Evolutionary conservation across 1,140 invertebrate species (phyloP), one percentile per base, ranked within the genome.

Genomic region (Hypothenemus hampei): DNA sequence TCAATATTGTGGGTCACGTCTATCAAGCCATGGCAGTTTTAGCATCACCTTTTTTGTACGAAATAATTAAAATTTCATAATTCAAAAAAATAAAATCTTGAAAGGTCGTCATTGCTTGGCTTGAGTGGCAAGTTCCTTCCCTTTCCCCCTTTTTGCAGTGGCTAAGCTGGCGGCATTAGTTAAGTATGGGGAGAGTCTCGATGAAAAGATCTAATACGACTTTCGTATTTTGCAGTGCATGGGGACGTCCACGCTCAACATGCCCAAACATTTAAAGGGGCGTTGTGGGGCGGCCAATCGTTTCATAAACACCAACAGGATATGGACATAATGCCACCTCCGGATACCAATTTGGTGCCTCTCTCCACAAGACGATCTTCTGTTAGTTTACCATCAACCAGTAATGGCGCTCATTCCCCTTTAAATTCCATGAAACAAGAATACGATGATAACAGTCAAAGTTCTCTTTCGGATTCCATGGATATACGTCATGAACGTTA

Each of bases 401-500:
- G 57, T 43, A 64, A 66, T 13, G 40, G 47, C 6, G 59, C 63
- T 41, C 75, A 74, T 57, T 78, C 74, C 22, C 75, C 57, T 39
- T 62, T 75, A 37, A 72, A 68, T 48, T 15, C 56, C 6, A 69
- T 87, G 15, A 88, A 88, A 65, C 84, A 83, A 29, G 85, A 88
- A 69, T 72, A 81, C 2, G 85, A 87, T 63, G 85, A 87, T 52
- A 81, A 77, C 52, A 85, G 81, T 57, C 81, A 85, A 44, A 77
- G 75, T 50, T 80, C 77, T 36, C 69, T 81, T 20, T 56, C 74
- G 5, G 73, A 73, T 18, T 40, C 64, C 7, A 57, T 66, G 40
- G 63, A 69, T 31, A 19, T 60, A 6, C 60, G 55, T 23, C 59
- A 61, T 22, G 63, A 57, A n/a, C 57, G 67, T 1, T 69, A 65